These are phyloP conservation scores for Heliconius ethilla DNA, from an alignment of 2,888 invertebrate species.

Conservation along the genomic window DNA sequence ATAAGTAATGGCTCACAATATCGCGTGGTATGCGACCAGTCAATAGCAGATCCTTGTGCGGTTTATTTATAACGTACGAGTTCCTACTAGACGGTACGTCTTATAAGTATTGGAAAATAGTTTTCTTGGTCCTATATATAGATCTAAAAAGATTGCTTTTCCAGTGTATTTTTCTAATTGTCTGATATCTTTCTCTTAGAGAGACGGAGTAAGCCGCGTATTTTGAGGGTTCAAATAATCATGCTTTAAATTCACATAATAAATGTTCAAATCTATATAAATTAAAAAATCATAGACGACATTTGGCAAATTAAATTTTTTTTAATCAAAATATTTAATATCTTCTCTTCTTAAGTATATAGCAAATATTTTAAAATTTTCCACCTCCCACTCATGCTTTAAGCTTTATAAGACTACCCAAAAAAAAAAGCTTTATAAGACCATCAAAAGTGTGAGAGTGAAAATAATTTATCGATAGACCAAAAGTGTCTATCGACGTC, in stretches of 20 bases:
- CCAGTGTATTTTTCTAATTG: not conserved
- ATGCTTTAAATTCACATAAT: no score
- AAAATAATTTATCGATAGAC: no score
- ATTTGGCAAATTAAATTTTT: not conserved
- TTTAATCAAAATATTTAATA: not conserved
- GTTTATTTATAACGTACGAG: constrained; percentile 29
- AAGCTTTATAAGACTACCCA: not conserved
- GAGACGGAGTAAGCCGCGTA: no score
- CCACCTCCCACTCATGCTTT: not conserved
- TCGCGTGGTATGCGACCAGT: constrained; percentile 29
- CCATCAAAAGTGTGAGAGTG: no score
- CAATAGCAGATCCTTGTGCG: constrained; percentile 36
- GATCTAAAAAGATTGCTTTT: not conserved
- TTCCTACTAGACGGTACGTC: not conserved
- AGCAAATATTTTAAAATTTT: not conserved
- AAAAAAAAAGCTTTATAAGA: no score
- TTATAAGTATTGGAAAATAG: not conserved
- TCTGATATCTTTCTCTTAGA: no score
- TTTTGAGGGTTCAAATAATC: no score
- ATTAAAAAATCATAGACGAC: no score
- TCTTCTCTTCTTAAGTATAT: not conserved
- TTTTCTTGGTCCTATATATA: not conserved
- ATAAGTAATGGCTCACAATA: constrained; percentile 24
- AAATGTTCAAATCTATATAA: not conserved
- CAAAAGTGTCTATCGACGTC: no score